Percentiles rank a stretch among this genome's conserved stretches.
These are phyloP conservation scores for Camptogramma bilineatum DNA, from an alignment of 2,888 invertebrate species.

Conservation along the genomic window DNA sequence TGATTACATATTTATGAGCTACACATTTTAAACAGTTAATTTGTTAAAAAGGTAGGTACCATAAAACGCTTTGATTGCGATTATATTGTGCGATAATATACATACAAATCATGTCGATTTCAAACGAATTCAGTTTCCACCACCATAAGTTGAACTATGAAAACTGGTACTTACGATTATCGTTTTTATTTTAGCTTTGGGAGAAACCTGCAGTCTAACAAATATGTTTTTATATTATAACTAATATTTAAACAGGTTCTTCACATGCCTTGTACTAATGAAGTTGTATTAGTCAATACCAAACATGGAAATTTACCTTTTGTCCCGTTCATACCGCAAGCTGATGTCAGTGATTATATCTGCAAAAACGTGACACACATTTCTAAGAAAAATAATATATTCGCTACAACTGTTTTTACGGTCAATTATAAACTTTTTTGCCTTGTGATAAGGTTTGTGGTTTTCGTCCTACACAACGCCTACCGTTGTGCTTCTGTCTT, in stretches of 20 bases:
- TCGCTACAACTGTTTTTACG: conserved; percentile 6
- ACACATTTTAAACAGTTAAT: too few relatives aligned
- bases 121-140: too few relatives aligned
- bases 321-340: conserved; percentile 5
- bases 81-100: too few relatives aligned
- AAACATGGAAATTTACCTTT: conserved; percentile 14
- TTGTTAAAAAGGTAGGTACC: too few relatives aligned
- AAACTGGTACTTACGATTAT: too few relatives aligned
- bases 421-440: conserved; percentile 26
- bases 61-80: too few relatives aligned
- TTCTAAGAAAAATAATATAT: conserved; percentile 30
- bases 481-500: conserved; percentile 14
- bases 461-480: conserved; percentile 30
- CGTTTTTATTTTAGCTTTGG: too few relatives aligned
- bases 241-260: conserved; percentile 6
- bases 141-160: too few relatives aligned
- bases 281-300: conserved; percentile 12
- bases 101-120: too few relatives aligned
- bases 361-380: conserved; percentile 31
- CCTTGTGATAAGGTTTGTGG: conserved; percentile 21
- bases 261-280: conserved; percentile 1
- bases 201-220: neutral
- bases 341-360: neutral
- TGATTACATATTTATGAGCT: neutral
- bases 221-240: conserved; percentile 1